Conservation (phyloP, 2,888 invertebrate species). For the Patella pellucida region DNA sequence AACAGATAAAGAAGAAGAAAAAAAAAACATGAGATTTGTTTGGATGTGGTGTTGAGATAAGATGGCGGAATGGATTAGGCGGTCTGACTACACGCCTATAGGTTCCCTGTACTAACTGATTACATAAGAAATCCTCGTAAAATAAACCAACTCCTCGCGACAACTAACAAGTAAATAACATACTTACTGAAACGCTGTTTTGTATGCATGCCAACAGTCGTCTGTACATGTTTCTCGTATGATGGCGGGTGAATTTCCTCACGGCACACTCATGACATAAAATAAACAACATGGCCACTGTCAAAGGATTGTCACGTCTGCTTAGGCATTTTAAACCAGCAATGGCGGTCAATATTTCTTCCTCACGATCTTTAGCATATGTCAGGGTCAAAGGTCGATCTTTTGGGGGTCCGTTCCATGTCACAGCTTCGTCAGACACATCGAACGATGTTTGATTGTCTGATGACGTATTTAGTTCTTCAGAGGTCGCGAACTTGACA, state of each 20-base stretch:
- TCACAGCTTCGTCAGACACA: constrained; percentile 19
- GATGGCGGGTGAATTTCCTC: constrained; percentile 47
- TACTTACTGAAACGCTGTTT: constrained; percentile 54
- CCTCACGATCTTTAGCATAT: constrained; percentile 55
- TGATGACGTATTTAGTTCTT: constrained; percentile 16
- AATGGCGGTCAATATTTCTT: constrained; percentile 57
- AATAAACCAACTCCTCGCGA: constrained; percentile 3
- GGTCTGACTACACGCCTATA: not conserved
- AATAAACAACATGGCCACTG: constrained; percentile 53
- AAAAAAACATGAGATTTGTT: not conserved
- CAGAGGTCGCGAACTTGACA: constrained; percentile 2
- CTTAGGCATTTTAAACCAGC: constrained; percentile 48
- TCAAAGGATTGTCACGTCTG: constrained; percentile 45
- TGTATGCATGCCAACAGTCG: constrained; percentile 48
- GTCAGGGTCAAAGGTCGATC: constrained; percentile 43
- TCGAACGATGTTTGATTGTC: constrained; percentile 25
- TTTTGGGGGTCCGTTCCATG: constrained; percentile 36
- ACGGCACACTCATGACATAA: constrained; percentile 58
- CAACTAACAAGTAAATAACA: constrained; percentile 2
- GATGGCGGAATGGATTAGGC: not conserved
- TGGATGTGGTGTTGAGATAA: not conserved
- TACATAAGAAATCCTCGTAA: constrained; percentile 1
- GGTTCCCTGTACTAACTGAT: not conserved
- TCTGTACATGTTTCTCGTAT: constrained; percentile 48
- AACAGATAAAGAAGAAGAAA: not conserved